Conservation (phyloP, 2,888 invertebrate species). For the Caenorhabditis wallacei region DNA sequence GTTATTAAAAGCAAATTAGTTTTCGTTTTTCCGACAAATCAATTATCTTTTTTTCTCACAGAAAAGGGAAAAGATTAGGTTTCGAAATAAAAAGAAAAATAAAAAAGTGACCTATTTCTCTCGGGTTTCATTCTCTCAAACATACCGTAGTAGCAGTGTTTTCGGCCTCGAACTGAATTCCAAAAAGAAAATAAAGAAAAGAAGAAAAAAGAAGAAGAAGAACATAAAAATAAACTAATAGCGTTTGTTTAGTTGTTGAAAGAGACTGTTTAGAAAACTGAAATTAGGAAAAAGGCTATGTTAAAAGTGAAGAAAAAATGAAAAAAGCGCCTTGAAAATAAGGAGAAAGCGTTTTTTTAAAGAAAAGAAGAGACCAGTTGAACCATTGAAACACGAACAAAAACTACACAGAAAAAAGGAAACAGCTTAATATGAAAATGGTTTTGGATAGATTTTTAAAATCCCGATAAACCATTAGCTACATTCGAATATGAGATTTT, state of each 20-base stretch:
- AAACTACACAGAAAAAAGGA: conserved; percentile 35
- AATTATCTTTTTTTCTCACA: neutral
- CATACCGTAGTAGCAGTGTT: conserved; percentile 56
- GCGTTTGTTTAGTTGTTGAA: neutral
- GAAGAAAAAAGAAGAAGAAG: no score
- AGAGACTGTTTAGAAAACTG: neutral
- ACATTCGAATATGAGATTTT: no score
- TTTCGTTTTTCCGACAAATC: neutral
- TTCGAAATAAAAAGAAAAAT: neutral
- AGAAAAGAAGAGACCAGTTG: no score
- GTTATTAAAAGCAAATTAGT: conserved; percentile 14
- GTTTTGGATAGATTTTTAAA: neutral
- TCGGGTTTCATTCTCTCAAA: conserved; percentile 28
- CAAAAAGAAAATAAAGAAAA: conserved; percentile 27
- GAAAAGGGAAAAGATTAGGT: conserved; percentile 8
- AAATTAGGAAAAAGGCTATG: neutral
- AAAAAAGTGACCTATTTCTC: neutral
- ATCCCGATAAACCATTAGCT: neutral
- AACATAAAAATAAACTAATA: conserved; percentile 36
- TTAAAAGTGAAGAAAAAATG: neutral
- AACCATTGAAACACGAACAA: conserved; percentile 33
- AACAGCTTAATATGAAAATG: conserved; percentile 10
- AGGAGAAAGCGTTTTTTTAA: conserved; percentile 21
- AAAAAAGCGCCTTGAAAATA: conserved; percentile 17
- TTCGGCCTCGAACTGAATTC: conserved; percentile 62